Evolutionary conservation across 1,140 invertebrate species (phyloP).

Genomic region (Dermatophagoides farinae): DNA sequence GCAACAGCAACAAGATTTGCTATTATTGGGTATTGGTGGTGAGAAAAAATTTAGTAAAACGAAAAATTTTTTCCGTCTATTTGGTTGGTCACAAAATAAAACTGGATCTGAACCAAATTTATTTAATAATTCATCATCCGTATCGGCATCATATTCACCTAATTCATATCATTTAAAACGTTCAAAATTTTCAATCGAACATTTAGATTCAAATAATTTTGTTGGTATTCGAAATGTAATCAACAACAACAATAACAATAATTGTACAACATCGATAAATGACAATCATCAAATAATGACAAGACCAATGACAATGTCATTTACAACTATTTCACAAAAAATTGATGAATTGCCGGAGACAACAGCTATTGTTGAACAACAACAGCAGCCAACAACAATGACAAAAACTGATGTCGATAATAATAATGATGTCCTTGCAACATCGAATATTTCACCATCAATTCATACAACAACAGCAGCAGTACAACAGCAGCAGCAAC

Average conservation of each 20-base stretch:
- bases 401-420: not conserved
- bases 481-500: not conserved
- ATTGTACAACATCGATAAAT: not conserved
- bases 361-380: not conserved
- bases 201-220: not conserved
- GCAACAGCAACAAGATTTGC: not conserved
- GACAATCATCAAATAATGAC: no score
- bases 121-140: not conserved
- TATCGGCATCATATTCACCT: not conserved
- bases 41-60: no score
- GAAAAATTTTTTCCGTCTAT: not conserved
- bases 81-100: not conserved
- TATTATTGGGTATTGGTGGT: no score
- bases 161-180: not conserved
- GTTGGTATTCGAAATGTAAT: not conserved
- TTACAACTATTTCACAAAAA: not conserved
- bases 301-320: not conserved
- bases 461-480: not conserved
- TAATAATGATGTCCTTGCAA: not conserved
- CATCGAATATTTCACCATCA: not conserved
- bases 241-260: not conserved
- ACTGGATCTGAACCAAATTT: conserved; percentile 11
- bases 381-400: not conserved
- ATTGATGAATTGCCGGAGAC: not conserved
- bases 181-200: not conserved